Base-by-base conservation (phyloP, 2,113 vertebrate genomes). In the Actenoides lindsayi region DNA sequence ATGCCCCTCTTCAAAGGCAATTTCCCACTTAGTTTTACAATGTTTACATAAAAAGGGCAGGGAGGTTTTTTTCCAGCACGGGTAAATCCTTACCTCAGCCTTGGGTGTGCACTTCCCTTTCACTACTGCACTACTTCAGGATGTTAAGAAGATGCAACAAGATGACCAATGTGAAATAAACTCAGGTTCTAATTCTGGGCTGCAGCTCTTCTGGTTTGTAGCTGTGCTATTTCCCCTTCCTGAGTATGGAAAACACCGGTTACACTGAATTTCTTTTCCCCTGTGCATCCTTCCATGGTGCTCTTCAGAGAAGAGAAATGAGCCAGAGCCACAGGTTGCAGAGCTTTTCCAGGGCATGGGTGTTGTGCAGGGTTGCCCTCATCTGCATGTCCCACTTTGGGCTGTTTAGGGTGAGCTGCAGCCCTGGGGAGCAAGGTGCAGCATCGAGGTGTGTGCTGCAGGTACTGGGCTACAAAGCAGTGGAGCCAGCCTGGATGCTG, bases 321-420 rank as follows among this genome's bases (percentile, higher is more conserved):
- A 75, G 65, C 23, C 1, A 1, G 27, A 8, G 2, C 24, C 5
- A 1, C 0, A 0, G 2, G 35, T 13, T 31, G 56, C 65, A 30
- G 50, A 23, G n/a, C 65, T 37, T 83, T 85, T 23, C 39, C 51
- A 21, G 41, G 56, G 21, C 2, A 1, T 31, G 51, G 70, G 13
- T 64, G 37, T 3, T 54, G 65, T n/a, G 30, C 59, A 63, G 75
- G 64, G 59, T 30, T 73, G 11, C 2, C 53, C 63, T 33, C 53
- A 35, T 11, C 33, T 51, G 46, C 68, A 35, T 0, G 0, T 23
- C 69, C 46, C 28, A 6, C 42, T n/a, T 44, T 15, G 25, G 48
- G 54, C 73, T 39, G 70, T 19, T 16, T 3, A 8, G 53, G 51
- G 53, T 4, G 53, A 31, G 78, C 51, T 25, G 51, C 33, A 41